Evolutionary conservation across 2,797 vertebrate species (phyloP).

Genomic region (Ceryle rudis): DNA sequence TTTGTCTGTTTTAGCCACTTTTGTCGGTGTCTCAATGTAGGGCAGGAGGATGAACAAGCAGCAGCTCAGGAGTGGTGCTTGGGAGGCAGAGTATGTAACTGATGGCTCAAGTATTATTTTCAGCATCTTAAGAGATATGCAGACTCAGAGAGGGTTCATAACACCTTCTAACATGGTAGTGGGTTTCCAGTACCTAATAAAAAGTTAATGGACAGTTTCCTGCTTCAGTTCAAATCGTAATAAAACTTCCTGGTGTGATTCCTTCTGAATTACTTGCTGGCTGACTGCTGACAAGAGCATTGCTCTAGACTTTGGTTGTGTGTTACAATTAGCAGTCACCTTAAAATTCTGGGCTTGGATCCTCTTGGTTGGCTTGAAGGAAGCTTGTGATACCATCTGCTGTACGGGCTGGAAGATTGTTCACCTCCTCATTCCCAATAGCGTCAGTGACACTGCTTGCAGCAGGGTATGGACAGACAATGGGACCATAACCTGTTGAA

Average conservation of each 20-base stretch:
- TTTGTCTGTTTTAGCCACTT: background rate
- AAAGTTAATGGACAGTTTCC: background rate
- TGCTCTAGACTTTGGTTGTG: background rate
- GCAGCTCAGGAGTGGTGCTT: background rate
- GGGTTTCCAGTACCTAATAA: background rate
- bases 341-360: background rate
- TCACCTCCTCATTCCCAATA: background rate
- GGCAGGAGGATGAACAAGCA: background rate
- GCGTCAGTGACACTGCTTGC: background rate
- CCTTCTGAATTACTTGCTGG: background rate
- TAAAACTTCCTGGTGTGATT: background rate
- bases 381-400: background rate
- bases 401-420: background rate
- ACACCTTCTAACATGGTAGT: background rate
- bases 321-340: background rate
- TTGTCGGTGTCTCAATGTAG: background rate
- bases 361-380: background rate
- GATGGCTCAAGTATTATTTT: background rate
- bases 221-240: background rate
- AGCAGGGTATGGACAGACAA: background rate
- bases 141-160: background rate
- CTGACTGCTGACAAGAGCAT: background rate
- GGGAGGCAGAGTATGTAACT: background rate
- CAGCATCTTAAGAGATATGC: background rate
- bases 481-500: background rate